Evolutionary conservation across 2,797 vertebrate species (phyloP), one percentile per base, ranked within the genome.

Genomic region (Holocentrus rufus): DNA sequence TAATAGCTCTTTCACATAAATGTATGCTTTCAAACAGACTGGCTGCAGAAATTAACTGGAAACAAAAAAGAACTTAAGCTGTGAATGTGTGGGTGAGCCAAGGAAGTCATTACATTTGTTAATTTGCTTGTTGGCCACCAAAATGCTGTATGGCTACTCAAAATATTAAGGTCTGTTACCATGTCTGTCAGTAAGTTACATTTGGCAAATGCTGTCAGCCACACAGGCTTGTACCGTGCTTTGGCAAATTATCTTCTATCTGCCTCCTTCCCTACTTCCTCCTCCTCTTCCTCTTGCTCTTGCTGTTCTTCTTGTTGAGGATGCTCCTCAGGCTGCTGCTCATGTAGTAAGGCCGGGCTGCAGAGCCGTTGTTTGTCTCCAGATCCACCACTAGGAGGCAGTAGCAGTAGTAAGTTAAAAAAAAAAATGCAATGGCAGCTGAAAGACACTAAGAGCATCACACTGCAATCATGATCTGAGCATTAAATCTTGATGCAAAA

Each of bases 361-460:
- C 23, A 22, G 95, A 93, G 60, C 94, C 94, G 13, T 93, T 87
- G 3, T 95, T 94, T 79, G 82, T 88, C 87, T 95, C 94, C 91
- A 93, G 69, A 79, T 95, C 95, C 85, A 89, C 92, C 94, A 94
- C 95, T 95, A 84, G 73, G 79, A 85, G 81, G 90, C 87, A 93
- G 92, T 90, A 92, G 92, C n/a, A 72, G 71, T 52, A 74, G 49
- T 7, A 36, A 0, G 69, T 88, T 86, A 87, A 74, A 77, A 31
- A 67, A 31, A 5, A 34, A 18, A 52, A 11, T 14, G 13, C 59
- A 31, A 69, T 46, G 46, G 50, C 15, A 62, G 39, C 5, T 27
- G 22, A 80, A 22, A 73, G 59, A 31, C 49, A 15, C 3, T 59
- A 7, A 34, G 8, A 3, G 7, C 14, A 10, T 39, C 34, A 30